These are phyloP conservation scores for Bombus sylvicola DNA, from an alignment of 1,140 invertebrate species.

Conservation along the genomic window DNA sequence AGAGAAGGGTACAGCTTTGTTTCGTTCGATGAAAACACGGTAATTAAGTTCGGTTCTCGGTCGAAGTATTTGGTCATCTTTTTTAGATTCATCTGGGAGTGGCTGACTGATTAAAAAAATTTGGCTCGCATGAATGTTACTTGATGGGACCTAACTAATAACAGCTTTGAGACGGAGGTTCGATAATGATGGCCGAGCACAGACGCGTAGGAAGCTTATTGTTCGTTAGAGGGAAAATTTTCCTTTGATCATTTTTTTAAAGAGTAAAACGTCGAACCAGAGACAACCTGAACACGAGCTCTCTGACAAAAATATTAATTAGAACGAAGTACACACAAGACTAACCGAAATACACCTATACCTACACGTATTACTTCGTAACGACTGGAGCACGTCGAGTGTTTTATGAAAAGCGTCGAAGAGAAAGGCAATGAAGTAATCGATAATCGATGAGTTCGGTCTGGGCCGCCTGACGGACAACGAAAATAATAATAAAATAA, in stretches of 20 bases:
- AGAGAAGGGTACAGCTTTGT: background rate
- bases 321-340: background rate
- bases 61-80: conserved; percentile 38
- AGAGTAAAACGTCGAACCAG: background rate
- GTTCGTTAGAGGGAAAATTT: conserved; percentile 55
- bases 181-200: conserved; percentile 50
- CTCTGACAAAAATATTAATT: conserved; percentile 13
- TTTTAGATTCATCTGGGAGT: background rate
- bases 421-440: background rate
- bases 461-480: background rate
- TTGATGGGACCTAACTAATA: conserved; percentile 66
- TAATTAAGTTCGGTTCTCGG: background rate
- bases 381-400: too few species aligned
- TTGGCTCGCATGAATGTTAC: conserved; percentile 45
- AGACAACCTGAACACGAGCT: too few species aligned
- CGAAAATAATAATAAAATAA: background rate
- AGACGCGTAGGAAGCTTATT: conserved; percentile 44
- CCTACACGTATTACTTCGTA: background rate
- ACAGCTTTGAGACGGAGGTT: conserved; percentile 49
- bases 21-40: background rate
- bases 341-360: too few species aligned
- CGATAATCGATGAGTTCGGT: background rate
- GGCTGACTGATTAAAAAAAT: background rate
- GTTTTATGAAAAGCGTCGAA: background rate
- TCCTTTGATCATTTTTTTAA: conserved; percentile 25